These are phyloP conservation scores for Glossophaga mutica DNA, from an alignment of 2,797 vertebrate genomes.

Conservation along the genomic window DNA sequence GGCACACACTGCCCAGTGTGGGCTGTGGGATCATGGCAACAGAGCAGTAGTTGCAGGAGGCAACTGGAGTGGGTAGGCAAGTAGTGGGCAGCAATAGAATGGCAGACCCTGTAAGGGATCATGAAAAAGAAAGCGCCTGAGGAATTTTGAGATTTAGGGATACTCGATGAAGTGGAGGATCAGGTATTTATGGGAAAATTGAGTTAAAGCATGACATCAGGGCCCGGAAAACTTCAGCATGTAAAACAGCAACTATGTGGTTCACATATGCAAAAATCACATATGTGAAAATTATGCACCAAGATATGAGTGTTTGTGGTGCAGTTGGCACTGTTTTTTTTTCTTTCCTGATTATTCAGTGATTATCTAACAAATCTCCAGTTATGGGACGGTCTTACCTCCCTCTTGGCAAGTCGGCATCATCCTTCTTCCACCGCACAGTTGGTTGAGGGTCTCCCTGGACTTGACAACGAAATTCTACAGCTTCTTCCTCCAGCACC, in stretches of 20 bases:
- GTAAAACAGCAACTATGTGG: background rate
- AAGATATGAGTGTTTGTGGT: background rate
- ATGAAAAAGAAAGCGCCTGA: background rate
- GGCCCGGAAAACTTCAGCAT: background rate
- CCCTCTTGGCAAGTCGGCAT: slow-evolving; percentile 92
- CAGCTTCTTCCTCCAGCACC: slow-evolving; percentile 94
- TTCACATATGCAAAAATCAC: background rate
- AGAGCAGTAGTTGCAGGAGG: too few relatives aligned
- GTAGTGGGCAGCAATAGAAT: background rate
- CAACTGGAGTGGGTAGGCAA: background rate
- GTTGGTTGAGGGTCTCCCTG: slow-evolving; percentile 96
- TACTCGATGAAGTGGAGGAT: background rate
- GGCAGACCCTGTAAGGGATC: background rate
- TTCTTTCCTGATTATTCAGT: background rate
- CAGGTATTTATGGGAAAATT: background rate
- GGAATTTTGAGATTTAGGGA: background rate
- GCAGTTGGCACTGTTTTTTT: background rate
- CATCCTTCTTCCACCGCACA: slow-evolving; percentile 98
- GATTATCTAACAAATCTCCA: background rate
- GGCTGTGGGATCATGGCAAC: fast-evolving
- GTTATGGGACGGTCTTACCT: slow-evolving; percentile 83
- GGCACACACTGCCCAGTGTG: background rate
- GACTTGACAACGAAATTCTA: slow-evolving; percentile 98
- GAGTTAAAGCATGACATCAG: background rate
- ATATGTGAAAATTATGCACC: background rate